Evolutionary conservation across 2,113 vertebrate genomes (phyloP).

Genomic region (Spermophilus dauricus): DNA sequence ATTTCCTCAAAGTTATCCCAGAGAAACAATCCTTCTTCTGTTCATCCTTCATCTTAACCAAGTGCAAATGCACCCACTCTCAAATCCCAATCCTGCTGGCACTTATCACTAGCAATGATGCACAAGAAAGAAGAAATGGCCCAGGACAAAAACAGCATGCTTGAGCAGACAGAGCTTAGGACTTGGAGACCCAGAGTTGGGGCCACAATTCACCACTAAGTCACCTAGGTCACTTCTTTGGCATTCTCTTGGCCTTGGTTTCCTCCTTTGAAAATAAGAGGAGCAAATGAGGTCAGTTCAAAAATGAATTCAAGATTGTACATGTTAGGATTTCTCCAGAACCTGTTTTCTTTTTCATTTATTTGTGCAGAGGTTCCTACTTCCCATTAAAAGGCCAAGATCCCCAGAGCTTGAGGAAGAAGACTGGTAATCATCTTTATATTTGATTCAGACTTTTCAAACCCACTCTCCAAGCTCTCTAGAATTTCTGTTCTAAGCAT

Average conservation of each 20-base stretch:
- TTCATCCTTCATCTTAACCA: not conserved
- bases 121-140: constrained; percentile 33
- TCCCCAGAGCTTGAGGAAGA: not conserved
- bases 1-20: not conserved
- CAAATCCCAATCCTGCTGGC: not conserved
- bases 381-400: not conserved
- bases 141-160: not conserved
- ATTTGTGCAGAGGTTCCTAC: not conserved
- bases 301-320: not conserved
- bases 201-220: not conserved
- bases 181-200: not conserved
- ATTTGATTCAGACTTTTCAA: constrained; percentile 45
- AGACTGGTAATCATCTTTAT: not conserved
- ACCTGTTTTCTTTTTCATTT: not conserved
- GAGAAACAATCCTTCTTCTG: not conserved
- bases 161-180: not conserved
- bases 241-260: constrained; percentile 25
- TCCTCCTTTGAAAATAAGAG: constrained; percentile 26
- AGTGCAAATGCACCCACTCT: not conserved
- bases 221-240: not conserved
- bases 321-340: not conserved
- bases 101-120: constrained; percentile 16
- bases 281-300: not conserved
- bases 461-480: not conserved
- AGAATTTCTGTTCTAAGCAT: not conserved